Percentiles rank a stretch among this genome's conserved stretches.
These are phyloP conservation scores for Callyntrura sp. DNA, from an alignment of 2,888 invertebrate species.

Conservation along the genomic window DNA sequence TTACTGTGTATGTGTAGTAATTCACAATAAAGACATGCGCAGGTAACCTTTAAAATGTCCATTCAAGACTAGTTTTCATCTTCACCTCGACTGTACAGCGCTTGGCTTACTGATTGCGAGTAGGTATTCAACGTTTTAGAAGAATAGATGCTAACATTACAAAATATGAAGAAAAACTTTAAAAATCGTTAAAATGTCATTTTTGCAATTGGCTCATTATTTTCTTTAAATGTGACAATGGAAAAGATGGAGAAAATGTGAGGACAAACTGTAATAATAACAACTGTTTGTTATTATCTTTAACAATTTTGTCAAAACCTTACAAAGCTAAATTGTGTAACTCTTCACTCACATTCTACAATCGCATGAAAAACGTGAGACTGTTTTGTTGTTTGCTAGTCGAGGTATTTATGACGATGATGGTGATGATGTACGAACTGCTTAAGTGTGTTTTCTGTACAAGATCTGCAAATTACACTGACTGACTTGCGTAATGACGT, in stretches of 20 bases:
- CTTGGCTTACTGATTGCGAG: background rate
- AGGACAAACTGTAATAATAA: slow-evolving; percentile 49
- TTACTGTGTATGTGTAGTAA: background rate
- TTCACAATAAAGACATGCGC: background rate
- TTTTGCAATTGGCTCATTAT: slow-evolving; percentile 64
- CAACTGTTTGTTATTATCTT: slow-evolving; percentile 29
- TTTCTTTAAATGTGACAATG: slow-evolving; percentile 64
- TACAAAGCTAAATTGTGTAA: slow-evolving; percentile 41
- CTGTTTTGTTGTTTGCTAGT: slow-evolving; percentile 39
- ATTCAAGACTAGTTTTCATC: slow-evolving; percentile 30
- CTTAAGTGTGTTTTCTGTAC: slow-evolving; percentile 27
- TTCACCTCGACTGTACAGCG: background rate
- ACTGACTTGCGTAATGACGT: slow-evolving; percentile 46
- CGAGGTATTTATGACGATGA: slow-evolving; percentile 35
- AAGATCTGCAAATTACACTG: slow-evolving; percentile 37
- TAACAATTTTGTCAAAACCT: slow-evolving; percentile 31
- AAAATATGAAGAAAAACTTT: background rate
- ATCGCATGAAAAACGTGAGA: slow-evolving; percentile 64
- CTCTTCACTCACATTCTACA: background rate
- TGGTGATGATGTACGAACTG: background rate
- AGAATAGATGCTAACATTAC: background rate
- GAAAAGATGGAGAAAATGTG: slow-evolving; percentile 50
- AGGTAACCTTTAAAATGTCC: slow-evolving; percentile 27
- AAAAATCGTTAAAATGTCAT: slow-evolving; percentile 67
- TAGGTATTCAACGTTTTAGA: background rate